These are phyloP conservation scores for Creontiades dilutus DNA, from an alignment of 2,888 invertebrate genomes.

Conservation along the genomic window DNA sequence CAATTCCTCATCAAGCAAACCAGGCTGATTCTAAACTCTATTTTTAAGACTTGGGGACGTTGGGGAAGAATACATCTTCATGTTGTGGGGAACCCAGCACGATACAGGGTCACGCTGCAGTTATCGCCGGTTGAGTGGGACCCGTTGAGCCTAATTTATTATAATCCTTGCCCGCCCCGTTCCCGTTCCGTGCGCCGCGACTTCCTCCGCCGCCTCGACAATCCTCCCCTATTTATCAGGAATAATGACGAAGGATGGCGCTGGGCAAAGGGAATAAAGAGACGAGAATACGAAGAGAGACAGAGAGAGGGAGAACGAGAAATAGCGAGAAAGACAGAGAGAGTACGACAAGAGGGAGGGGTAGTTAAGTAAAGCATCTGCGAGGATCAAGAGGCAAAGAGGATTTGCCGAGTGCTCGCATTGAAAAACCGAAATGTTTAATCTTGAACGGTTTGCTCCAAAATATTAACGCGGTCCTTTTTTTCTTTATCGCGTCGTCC, in stretches of 20 bases:
- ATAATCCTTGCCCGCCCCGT: slow-evolving; percentile 16
- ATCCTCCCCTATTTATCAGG: slow-evolving; percentile 44
- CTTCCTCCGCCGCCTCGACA: slow-evolving; percentile 1
- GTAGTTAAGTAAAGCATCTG: slow-evolving; percentile 43
- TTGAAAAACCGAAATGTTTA: not conserved
- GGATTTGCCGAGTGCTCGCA: not conserved
- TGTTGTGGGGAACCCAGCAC: no score
- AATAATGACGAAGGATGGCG: slow-evolving; percentile 50
- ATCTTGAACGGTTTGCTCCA: not conserved
- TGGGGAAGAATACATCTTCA: no score
- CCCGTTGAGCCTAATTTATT: slow-evolving; percentile 52
- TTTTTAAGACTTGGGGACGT: no score
- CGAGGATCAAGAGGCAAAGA: slow-evolving; percentile 40
- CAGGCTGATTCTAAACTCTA: no score
- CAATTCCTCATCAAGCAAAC: no score
- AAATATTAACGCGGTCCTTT: no score
- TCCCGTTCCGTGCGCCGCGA: not conserved
- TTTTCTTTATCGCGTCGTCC: no score
- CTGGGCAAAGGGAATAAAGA: not conserved
- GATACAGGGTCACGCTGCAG: not conserved
- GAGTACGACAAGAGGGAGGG: not conserved
- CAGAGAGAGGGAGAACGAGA: no score
- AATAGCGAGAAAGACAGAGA: not conserved
- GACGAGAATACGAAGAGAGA: no score
- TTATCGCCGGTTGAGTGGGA: not conserved